Base-by-base conservation (phyloP, 2,888 invertebrate genomes). In the Apodemia duryi region DNA sequence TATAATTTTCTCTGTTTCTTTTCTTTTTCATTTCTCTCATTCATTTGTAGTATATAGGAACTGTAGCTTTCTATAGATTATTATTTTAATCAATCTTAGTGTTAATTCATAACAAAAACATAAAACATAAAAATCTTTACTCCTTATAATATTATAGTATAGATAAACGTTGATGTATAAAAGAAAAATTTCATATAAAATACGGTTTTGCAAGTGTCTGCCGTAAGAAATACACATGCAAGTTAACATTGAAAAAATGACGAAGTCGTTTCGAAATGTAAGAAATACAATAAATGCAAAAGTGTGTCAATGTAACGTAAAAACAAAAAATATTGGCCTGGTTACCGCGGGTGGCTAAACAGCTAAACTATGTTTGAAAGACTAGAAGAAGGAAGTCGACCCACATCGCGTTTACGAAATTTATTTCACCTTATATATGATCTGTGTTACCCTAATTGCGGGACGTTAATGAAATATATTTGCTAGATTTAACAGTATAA, bases 401-500 rank as follows among this genome's bases (percentile, higher is more conserved):
- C 85, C 76, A 86, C 84, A 83, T 84, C 73, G 75, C 74, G 70
- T 76, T 84, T 80, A 81, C 80, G 83, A 84, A 85, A 84, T 78
- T 49, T 62, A 52, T 62, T 65, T 65, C 62, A 46, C 54, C 65
- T 62, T 62, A 62, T 57, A 49, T 21, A 35, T n/a, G 32, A 13
- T 57, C 57, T 57, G 32, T 57, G 35, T 57, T n/a, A 57, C 10
- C 57, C 13, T 57, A 32, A 57, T 57, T 35, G 35, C 13, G 32
- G 35, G 32, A 7, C 2, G 13, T 57, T 57, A 35, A 57, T 35
- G 57, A 11, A 57, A 57, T 13, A 57, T 5, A 54, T 32, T 29
- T 32, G n/a, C 57, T 32, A 57, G 35, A n/a, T 32, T 32, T 5
- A 4, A 13, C 11, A 46, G 13, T 43, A 43, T 11, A 43, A 43